Conservation (phyloP, 2,113 vertebrate species). For the Zosterops hypoxanthus region DNA sequence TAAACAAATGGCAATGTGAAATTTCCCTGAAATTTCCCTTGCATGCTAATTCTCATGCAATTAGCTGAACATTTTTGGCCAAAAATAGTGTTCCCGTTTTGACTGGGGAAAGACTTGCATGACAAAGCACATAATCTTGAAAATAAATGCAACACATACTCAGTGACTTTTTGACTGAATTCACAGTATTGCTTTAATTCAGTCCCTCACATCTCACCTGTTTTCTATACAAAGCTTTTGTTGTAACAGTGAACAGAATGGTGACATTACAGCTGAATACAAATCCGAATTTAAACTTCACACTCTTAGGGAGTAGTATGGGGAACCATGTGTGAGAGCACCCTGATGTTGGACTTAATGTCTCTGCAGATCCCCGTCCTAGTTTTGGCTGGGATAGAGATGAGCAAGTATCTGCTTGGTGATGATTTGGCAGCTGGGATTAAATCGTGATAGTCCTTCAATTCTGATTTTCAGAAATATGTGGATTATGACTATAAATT, state of each 20-base stretch:
- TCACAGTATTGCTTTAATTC: neutral
- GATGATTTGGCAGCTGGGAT: neutral
- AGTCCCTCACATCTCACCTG: neutral
- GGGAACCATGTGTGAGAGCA: rapidly evolving
- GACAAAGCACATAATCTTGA: neutral
- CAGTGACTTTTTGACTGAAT: neutral
- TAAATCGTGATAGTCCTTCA: neutral
- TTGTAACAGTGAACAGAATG: neutral
- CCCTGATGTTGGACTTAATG: neutral
- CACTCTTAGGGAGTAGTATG: neutral
- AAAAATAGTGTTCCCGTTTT: neutral
- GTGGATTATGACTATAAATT: neutral
- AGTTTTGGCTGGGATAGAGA: neutral
- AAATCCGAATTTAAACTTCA: neutral
- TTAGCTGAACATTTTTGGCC: neutral
- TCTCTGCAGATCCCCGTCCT: neutral
- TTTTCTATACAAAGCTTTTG: neutral
- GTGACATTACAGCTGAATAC: neutral
- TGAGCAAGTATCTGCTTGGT: neutral
- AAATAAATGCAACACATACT: neutral
- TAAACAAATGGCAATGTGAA: neutral
- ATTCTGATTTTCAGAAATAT: neutral
- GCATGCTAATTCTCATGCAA: neutral
- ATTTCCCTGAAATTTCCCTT: neutral
- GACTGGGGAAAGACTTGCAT: neutral